These are phyloP conservation scores for Oscheius sp. DNA, from an alignment of 2,888 invertebrate genomes.

Conservation along the genomic window DNA sequence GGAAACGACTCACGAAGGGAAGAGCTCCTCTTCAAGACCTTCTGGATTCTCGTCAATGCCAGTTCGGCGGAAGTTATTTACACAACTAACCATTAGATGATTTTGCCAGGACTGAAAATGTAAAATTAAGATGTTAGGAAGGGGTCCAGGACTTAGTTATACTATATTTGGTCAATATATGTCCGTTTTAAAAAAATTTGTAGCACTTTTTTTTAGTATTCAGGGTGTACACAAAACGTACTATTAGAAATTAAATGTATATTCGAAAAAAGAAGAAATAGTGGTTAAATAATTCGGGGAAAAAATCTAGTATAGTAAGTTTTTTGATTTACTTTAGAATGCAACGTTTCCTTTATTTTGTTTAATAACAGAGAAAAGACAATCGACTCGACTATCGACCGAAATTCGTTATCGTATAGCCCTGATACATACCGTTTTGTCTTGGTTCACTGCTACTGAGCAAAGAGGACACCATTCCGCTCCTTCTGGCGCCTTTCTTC, in stretches of 20 bases:
- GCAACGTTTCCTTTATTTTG: too few relatives aligned
- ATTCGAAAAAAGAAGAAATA: background rate
- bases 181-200: too few relatives aligned
- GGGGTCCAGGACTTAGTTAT: too few relatives aligned
- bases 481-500: conserved; percentile 49
- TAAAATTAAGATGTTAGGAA: too few relatives aligned
- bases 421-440: conserved; percentile 41
- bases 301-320: too few relatives aligned
- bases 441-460: conserved; percentile 57
- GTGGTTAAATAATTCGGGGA: too few relatives aligned
- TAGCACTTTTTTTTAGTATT: too few relatives aligned
- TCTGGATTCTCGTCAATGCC: conserved; percentile 31
- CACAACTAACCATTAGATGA: conserved; percentile 53
- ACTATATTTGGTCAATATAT: too few relatives aligned
- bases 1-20: background rate
- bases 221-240: background rate
- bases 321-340: too few relatives aligned
- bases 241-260: background rate
- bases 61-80: conserved; percentile 52
- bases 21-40: background rate
- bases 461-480: conserved; percentile 65
- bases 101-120: conserved; percentile 46
- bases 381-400: too few relatives aligned
- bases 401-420: too few relatives aligned
- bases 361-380: too few relatives aligned